Evolutionary conservation across 2,888 invertebrate genomes (phyloP), one percentile per base, ranked within the genome.

Genomic region (Agrilus mali): DNA sequence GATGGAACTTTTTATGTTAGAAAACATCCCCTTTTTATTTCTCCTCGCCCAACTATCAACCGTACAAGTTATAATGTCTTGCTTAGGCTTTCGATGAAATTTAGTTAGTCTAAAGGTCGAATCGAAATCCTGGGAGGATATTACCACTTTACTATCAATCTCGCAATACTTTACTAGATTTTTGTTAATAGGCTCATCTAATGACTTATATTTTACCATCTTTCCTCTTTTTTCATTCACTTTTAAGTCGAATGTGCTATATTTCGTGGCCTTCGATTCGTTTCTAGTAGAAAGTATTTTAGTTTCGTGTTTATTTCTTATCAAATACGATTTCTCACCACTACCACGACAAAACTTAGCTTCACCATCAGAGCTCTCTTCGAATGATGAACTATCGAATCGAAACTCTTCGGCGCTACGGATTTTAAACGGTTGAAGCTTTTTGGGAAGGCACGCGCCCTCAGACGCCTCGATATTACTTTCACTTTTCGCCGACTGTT

Each of bases 1-100:
- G 34, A 67, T 45, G 4, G 63, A 61, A 50, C 61, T 61, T 51
- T 56, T 63, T 7, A 66, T 48, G 45, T 64, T 64, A 31, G 60
- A 60, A 46, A 60, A 63, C 45, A 64, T 58, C 43, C 61, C 63
- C 48, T 58, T 59, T 16, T 55, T 54, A 36, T 55, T 61, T 57
- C 52, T 64, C 50, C 66, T 65, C 38, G 75, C 70, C 80, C 80
- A 80, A 34, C 72, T 67, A 55, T 79, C 79, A 39, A 80, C 79
- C 7, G 80, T 78, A 56, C 73, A 71, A 41, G 72, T 71, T 53
- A 80, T 75, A 47, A 79, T 67, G 53, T 74, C 74, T 50, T 68
- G 70, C 46, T 67, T 65, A 43, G 66, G 57, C 46, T 52, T 58
- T 17, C 51, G 49, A 15, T 55, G 57, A 40, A 53, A 59, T 50